Conservation (phyloP, 2,888 invertebrate species). For the Mechanitis mazaeus region DNA sequence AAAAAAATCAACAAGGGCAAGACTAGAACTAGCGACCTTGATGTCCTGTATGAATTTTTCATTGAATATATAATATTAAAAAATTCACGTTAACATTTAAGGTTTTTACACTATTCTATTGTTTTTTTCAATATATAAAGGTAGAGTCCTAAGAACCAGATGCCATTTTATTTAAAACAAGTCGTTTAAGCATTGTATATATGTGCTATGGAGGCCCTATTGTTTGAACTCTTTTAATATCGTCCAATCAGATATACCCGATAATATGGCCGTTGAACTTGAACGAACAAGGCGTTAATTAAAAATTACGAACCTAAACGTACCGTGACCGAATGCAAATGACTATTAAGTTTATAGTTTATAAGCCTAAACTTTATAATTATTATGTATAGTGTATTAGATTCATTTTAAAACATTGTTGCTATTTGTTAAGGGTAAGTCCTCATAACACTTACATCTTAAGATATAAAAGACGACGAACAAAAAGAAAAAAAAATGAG, state of each 20-base stretch:
- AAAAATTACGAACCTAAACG: slow-evolving; percentile 10
- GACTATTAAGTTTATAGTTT: neutral
- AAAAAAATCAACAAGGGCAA: too few species aligned
- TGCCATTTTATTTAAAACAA: too few species aligned
- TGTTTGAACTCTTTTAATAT: slow-evolving; percentile 41
- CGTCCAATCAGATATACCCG: slow-evolving; percentile 34
- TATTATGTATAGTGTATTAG: neutral
- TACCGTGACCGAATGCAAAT: neutral
- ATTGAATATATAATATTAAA: too few species aligned
- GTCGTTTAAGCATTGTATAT: too few species aligned
- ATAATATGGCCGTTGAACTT: slow-evolving; percentile 32
- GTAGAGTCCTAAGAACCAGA: too few species aligned
- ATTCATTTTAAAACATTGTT: neutral
- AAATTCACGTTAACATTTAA: too few species aligned
- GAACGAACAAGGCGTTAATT: slow-evolving; percentile 22
- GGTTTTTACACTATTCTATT: too few species aligned
- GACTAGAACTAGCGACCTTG: too few species aligned
- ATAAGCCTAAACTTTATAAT: neutral
- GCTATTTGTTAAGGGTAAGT: slow-evolving; percentile 1
- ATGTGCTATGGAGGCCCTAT: slow-evolving; percentile 31
- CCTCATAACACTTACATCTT: neutral
- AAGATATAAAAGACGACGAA: slow-evolving; percentile 15
- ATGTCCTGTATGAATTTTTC: too few species aligned
- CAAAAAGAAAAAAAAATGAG: slow-evolving; percentile 16
- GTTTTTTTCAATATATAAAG: too few species aligned